Evolutionary conservation across 2,797 vertebrate species (phyloP).

Genomic region (Leucoraja ocellata): DNA sequence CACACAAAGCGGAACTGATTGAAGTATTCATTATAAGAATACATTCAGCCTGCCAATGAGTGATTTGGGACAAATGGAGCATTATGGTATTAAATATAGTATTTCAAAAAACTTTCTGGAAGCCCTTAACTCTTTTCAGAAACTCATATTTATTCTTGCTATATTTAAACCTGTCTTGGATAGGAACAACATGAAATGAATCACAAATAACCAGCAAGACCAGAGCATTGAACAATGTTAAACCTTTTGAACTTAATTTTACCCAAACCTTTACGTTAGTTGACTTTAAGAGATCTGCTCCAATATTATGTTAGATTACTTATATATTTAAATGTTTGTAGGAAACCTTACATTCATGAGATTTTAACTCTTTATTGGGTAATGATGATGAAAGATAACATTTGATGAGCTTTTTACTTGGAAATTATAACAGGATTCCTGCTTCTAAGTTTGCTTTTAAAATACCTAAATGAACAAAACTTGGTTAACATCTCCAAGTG

Average conservation of each 20-base stretch:
- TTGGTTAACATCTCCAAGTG: background rate
- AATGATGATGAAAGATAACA: background rate
- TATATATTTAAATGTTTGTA: background rate
- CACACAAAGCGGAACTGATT: background rate
- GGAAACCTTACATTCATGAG: background rate
- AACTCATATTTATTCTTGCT: constrained; percentile 3
- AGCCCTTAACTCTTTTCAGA: constrained; percentile 26
- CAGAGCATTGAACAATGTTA: background rate
- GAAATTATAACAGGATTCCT: background rate
- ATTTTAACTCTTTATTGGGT: background rate
- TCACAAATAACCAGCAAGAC: background rate
- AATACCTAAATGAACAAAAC: background rate
- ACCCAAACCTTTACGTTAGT: background rate
- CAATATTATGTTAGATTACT: background rate
- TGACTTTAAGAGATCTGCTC: background rate
- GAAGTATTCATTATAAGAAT: background rate
- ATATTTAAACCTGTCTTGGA: background rate
- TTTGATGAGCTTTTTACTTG: background rate
- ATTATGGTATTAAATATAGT: background rate
- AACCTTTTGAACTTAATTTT: background rate
- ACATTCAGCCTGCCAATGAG: background rate
- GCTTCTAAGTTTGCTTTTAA: background rate
- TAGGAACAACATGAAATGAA: background rate
- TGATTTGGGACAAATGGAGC: constrained; percentile 5
- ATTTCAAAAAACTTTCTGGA: background rate